Conservation (phyloP, 2,888 invertebrate species). For the Oegoconia quadripuncta region DNA sequence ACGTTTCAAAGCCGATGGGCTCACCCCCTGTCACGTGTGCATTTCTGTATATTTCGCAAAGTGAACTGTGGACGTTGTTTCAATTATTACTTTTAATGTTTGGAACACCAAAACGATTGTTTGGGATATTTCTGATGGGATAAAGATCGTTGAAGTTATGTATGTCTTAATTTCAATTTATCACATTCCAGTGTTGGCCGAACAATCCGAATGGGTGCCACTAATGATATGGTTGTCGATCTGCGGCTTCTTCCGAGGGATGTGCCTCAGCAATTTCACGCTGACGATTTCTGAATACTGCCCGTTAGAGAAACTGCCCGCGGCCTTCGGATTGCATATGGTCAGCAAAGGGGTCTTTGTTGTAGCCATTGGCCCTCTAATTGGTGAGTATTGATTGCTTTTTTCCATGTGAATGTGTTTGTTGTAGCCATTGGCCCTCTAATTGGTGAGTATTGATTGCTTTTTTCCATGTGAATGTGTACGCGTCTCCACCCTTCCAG, state of each 20-base stretch:
- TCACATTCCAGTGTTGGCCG: constrained; percentile 82
- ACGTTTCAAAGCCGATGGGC: too few species aligned
- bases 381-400: constrained; percentile 70
- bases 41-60: too few species aligned
- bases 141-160: too few species aligned
- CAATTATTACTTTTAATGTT: too few species aligned
- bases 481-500: too few species aligned
- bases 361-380: constrained; percentile 83
- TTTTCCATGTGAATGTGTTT: constrained; percentile 56
- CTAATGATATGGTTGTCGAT: constrained; percentile 85
- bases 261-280: constrained; percentile 87
- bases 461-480: constrained; percentile 44
- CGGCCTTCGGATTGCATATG: constrained; percentile 88
- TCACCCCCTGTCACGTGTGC: too few species aligned
- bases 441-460: constrained; percentile 73
- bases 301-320: constrained; percentile 85
- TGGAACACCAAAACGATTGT: too few species aligned
- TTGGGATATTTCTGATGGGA: too few species aligned
- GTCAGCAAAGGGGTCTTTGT: constrained; percentile 86
- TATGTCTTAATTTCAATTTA: constrained; percentile 4
- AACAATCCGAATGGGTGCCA: constrained; percentile 84
- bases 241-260: constrained; percentile 88
- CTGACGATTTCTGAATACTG: constrained; percentile 88
- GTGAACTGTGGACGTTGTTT: too few species aligned
- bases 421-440: constrained; percentile 84